Base-by-base conservation (phyloP, 1,140 invertebrate genomes). In the Rhagoletis pomonella region DNA sequence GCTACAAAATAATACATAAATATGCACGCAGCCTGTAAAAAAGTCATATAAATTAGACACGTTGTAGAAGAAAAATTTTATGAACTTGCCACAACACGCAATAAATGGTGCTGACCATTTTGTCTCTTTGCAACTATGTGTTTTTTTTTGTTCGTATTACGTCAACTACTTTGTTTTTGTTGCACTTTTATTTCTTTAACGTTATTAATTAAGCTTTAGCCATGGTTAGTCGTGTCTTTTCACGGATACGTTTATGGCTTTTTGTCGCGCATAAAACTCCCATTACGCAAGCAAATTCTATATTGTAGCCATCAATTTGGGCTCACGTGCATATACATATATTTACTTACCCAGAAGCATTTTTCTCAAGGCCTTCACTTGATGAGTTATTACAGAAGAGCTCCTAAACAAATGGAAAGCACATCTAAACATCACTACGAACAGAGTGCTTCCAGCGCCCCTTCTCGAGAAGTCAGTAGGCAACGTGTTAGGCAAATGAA, bases 21-120 rank as follows among this genome's bases (percentile, higher is more conserved):
- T 55, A 55, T 55, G 2, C 50, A 55, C 50, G 50, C 50, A 55
- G 29, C 29, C 29, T 29, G 29, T 29, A 67, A 67, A 42, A 67
- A 19, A 64, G n/a, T 4, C 4, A 39, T 5, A 65, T 0, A 19
- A 39, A 7, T 19, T 12, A 44, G 10, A 4, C 1, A 69, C 3
- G 3, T 44, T 2, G 67, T 39, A 69, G 17, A 10, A 29, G 42
- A 69, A 69, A 19, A 29, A 29, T 29, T 19, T 4, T 9, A 65
- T 65, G 64, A 65, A 65, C 64, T 65, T 67, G 64, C 64, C 64
- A 67, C 64, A 67, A 10, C 64, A 67, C 39, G 64, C 64, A 67
- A 67, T 67, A 67, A 73, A 47, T 39, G 67, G 67, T 39, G 67
- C 42, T 73, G 67, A 73, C 67, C 67, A 73, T 73, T 73, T 73